Percentiles rank a stretch among this genome's conserved stretches.
Evolutionary conservation across 2,888 invertebrate genomes (phyloP).

Genomic region (Anarsia innoxiella): DNA sequence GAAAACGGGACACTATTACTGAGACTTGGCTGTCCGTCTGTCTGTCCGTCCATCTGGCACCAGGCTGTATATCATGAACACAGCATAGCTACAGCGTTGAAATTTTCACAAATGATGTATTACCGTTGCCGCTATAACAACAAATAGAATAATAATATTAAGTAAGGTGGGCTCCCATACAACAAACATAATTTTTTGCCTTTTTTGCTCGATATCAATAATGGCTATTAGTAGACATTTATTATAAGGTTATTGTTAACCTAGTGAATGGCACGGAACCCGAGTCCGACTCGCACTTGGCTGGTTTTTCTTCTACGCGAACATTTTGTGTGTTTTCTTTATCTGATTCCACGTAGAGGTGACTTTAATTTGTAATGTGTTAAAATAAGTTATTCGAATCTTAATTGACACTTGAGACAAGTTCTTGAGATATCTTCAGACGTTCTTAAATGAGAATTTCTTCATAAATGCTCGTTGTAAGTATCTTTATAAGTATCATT

Average conservation of each 20-base stretch:
- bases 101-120: neutral
- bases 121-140: neutral
- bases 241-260: neutral
- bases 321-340: too few relatives aligned
- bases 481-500: too few relatives aligned
- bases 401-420: too few relatives aligned
- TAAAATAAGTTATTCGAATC: too few relatives aligned
- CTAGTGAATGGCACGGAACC: neutral
- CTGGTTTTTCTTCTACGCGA: neutral
- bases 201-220: too few relatives aligned
- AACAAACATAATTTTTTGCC: neutral
- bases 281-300: neutral
- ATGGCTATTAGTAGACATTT: too few relatives aligned
- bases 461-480: too few relatives aligned
- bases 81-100: slow-evolving; percentile 37
- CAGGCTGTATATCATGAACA: neutral
- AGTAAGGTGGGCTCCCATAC: neutral
- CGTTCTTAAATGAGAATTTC: too few relatives aligned
- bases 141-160: neutral
- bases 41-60: neutral
- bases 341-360: too few relatives aligned
- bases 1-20: neutral
- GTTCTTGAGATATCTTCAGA: too few relatives aligned
- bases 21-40: neutral
- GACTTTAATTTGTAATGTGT: too few relatives aligned